Conservation (phyloP, 2,888 invertebrate genomes). For the Cephus rjabovi region DNA sequence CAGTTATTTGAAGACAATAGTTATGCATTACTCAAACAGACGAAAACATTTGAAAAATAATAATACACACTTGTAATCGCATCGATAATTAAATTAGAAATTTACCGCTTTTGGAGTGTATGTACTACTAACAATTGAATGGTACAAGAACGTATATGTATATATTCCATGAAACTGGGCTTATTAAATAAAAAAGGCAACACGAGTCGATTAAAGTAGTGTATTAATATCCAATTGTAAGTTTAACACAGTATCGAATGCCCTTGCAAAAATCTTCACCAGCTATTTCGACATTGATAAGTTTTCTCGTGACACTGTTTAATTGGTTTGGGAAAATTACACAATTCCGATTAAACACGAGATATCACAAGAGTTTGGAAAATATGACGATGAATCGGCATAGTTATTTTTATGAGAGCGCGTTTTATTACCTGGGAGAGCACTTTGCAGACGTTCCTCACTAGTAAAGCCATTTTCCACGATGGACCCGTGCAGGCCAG, state of each 20-base stretch:
- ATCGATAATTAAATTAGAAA: neutral
- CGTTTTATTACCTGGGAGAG: conserved; percentile 51
- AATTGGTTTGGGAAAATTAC: neutral
- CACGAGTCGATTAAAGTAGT: neutral
- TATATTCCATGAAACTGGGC: neutral
- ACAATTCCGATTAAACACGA: neutral
- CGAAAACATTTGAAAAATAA: neutral
- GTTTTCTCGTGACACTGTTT: neutral
- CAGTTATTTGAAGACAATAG: neutral
- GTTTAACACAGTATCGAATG: neutral
- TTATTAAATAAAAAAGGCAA: neutral
- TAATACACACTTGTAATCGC: neutral
- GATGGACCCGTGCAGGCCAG: conserved; percentile 21
- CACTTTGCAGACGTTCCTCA: conserved; percentile 53
- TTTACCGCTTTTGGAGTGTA: neutral
- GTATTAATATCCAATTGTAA: neutral
- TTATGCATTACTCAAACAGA: neutral
- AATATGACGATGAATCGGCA: neutral
- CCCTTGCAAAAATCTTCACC: conserved; percentile 2
- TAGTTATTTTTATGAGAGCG: neutral
- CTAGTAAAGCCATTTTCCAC: conserved; percentile 57
- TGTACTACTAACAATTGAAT: neutral
- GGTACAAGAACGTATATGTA: neutral
- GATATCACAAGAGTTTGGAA: neutral
- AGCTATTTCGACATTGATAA: neutral